Evolutionary conservation across 1,140 invertebrate genomes (phyloP).

Genomic region (Drosophila truncata): DNA sequence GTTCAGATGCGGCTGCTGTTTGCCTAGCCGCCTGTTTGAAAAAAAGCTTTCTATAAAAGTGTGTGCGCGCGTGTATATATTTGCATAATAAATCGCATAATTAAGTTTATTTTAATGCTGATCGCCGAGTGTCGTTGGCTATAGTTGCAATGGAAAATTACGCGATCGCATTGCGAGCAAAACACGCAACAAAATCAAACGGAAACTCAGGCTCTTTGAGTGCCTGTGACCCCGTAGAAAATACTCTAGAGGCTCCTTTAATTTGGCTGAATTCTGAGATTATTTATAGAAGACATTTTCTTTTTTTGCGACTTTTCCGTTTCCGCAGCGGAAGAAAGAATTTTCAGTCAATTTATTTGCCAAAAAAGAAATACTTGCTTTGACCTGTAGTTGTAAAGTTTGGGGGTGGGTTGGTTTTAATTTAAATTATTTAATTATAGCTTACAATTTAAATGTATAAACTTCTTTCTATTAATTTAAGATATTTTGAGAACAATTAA

Average conservation of each 20-base stretch:
- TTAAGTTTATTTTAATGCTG: constrained; percentile 70
- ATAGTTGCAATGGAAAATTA: constrained; percentile 64
- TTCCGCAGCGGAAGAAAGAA: constrained; percentile 37
- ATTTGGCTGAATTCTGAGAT: background rate
- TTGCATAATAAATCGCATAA: constrained; percentile 82
- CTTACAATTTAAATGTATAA: background rate
- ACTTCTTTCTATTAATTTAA: background rate
- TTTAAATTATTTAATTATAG: background rate
- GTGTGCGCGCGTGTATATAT: constrained; percentile 44
- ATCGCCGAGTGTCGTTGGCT: constrained; percentile 24
- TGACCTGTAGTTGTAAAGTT: constrained; percentile 7
- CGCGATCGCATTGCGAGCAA: constrained; percentile 37
- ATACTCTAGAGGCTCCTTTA: background rate
- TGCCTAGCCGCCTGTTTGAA: constrained; percentile 11
- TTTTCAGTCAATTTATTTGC: constrained; percentile 9
- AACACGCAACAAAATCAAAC: constrained; percentile 36
- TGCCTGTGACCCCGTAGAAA: constrained; percentile 16
- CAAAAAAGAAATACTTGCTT: constrained; percentile 7
- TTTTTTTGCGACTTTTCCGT: constrained; percentile 22
- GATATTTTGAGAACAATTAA: background rate
- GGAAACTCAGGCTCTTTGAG: constrained; percentile 4
- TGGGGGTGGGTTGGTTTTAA: background rate
- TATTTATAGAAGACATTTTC: constrained; percentile 16
- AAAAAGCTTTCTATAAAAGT: constrained; percentile 59
- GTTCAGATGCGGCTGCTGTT: constrained; percentile 45